These are phyloP conservation scores for Sceloporus undulatus DNA, from an alignment of 2,113 vertebrate species.

Conservation along the genomic window DNA sequence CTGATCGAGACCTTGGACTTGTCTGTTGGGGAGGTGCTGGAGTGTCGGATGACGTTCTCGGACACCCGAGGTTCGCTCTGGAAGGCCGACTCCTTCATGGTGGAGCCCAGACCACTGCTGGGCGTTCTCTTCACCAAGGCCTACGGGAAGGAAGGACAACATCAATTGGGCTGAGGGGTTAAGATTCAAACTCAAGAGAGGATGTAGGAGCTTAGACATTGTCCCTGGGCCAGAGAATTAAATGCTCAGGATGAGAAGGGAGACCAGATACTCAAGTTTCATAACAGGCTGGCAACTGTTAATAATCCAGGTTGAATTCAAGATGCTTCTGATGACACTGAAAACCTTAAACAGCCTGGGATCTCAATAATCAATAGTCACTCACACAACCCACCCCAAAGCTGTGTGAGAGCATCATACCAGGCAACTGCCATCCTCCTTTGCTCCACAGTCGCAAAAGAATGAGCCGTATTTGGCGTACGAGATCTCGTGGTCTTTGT, in stretches of 20 bases:
- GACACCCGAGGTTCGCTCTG: slow-evolving; percentile 93
- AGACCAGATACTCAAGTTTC: too few relatives aligned
- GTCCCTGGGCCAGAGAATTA: too few relatives aligned
- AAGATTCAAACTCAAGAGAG: too few relatives aligned
- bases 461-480: slow-evolving; percentile 99
- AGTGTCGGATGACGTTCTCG: slow-evolving; percentile 91
- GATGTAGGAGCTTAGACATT: too few relatives aligned
- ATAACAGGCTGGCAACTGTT: too few relatives aligned
- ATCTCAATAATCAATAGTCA: too few relatives aligned
- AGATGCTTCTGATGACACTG: too few relatives aligned
- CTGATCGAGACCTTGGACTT: slow-evolving; percentile 94
- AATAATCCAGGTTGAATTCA: too few relatives aligned
- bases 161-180: too few relatives aligned
- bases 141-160: slow-evolving; percentile 66
- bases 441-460: slow-evolving; percentile 99
- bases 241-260: too few relatives aligned
- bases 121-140: slow-evolving; percentile 96
- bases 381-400: neutral
- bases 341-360: too few relatives aligned
- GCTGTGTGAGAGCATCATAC: slow-evolving; percentile 70
- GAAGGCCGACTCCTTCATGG: slow-evolving; percentile 96
- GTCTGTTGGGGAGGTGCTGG: slow-evolving; percentile 89
- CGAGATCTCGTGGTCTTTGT: slow-evolving; percentile 99
- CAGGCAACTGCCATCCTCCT: slow-evolving; percentile 99
- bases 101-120: slow-evolving; percentile 96